phyloP scores from a whole-genome alignment of 2,797 vertebrate genomes.

The Gobionotothen gibberifrons region DNA sequence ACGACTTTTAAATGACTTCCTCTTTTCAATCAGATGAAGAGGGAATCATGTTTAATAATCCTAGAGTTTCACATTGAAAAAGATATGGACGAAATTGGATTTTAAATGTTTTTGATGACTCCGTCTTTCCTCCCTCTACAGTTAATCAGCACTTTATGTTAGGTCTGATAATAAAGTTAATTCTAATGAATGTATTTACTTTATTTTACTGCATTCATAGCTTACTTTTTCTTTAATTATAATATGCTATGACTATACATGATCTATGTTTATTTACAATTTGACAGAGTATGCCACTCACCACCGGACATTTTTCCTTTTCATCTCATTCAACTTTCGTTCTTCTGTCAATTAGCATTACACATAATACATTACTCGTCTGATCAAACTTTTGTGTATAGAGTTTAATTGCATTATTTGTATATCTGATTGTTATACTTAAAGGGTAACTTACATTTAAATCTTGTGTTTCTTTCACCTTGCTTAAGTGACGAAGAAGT shows the following conservation, averaged over 20 bases:
- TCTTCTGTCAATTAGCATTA: not conserved
- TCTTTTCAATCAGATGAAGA: constrained; percentile 45
- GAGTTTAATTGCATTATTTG: not conserved
- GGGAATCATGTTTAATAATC: constrained; percentile 21
- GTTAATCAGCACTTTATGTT: constrained; percentile 2
- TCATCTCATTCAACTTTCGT: too few relatives aligned
- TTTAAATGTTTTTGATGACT: constrained; percentile 25
- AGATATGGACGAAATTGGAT: constrained; percentile 11
- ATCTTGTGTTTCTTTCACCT: not conserved
- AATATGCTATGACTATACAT: not conserved
- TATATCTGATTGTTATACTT: not conserved
- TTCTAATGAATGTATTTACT: not conserved
- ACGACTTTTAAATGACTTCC: constrained; percentile 51
- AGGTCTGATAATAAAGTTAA: not conserved
- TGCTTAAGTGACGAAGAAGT: too few relatives aligned
- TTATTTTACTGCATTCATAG: not conserved
- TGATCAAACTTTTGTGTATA: not conserved
- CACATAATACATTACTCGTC: not conserved
- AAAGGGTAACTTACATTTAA: not conserved
- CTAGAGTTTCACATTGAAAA: constrained; percentile 32
- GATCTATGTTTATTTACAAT: not conserved
- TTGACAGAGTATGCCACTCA: not conserved
- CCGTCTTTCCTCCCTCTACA: not conserved
- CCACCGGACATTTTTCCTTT: too few relatives aligned
- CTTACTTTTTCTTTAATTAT: not conserved